phyloP scores from a whole-genome alignment of 2,888 invertebrate species.

The Polymixis lichenea region DNA sequence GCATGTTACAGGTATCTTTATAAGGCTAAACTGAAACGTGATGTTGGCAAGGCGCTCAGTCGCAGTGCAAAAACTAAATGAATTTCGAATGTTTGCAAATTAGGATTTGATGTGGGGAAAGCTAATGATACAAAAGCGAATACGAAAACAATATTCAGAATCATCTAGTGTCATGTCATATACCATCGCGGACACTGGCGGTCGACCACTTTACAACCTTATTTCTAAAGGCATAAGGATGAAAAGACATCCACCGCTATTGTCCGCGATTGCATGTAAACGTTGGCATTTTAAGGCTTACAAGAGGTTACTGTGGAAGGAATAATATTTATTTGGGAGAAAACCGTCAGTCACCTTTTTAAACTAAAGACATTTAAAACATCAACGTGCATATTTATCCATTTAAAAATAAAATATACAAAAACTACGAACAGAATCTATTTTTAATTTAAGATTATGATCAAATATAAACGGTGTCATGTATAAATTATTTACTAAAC shows the following conservation, averaged over 20 bases:
- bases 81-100: constrained; percentile 14
- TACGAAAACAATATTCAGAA: constrained; percentile 45
- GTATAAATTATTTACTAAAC: constrained; percentile 6
- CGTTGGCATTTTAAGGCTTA: constrained; percentile 34
- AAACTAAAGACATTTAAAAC: neutral
- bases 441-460: neutral
- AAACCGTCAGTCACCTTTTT: neutral
- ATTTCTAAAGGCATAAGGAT: too few relatives aligned
- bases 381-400: constrained; percentile 21
- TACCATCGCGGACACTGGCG: too few relatives aligned
- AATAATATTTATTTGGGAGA: neutral
- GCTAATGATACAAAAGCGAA: constrained; percentile 68
- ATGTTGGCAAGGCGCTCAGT: constrained; percentile 22
- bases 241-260: too few relatives aligned
- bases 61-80: constrained; percentile 39
- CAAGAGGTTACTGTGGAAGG: neutral
- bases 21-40: neutral
- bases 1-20: too few relatives aligned
- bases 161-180: neutral
- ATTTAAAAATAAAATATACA: constrained; percentile 23
- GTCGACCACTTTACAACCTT: too few relatives aligned
- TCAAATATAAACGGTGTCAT: neutral
- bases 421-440: neutral
- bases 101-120: constrained; percentile 14
- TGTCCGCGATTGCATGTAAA: constrained; percentile 2